A percentile compares a stretch with the other conserved stretches of the same genome.
Conservation (phyloP, 2,797 vertebrate species). For the Sebastes variabilis region DNA sequence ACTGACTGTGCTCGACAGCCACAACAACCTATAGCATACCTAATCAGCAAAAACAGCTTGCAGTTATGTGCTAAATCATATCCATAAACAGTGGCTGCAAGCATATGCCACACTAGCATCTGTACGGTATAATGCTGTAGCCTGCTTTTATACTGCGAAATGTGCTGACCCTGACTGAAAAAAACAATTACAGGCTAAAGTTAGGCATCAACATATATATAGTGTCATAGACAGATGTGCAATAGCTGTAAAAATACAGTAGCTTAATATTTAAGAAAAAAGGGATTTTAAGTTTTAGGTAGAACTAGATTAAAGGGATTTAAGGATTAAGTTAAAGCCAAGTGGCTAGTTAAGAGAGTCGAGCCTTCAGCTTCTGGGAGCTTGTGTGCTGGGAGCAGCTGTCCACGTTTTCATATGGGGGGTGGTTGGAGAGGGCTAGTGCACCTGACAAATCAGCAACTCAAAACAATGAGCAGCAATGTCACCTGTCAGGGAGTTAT, state of each 20-base stretch:
- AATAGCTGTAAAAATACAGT: neutral
- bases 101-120: neutral
- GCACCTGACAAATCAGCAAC: neutral
- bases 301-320: neutral
- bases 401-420: neutral
- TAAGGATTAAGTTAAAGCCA: neutral
- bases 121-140: neutral
- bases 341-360: neutral
- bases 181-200: neutral
- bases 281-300: neutral
- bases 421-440: neutral
- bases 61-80: slow-evolving; percentile 1
- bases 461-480: neutral
- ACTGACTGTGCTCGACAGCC: neutral
- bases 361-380: neutral
- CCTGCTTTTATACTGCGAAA: neutral
- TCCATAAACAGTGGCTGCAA: neutral
- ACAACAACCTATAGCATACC: neutral
- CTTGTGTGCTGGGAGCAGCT: neutral
- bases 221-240: neutral
- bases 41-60: slow-evolving; percentile 17
- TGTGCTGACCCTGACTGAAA: neutral
- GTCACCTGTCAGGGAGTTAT: neutral
- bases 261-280: neutral
- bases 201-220: neutral